Evolutionary conservation across 2,797 vertebrate genomes (phyloP), one percentile per base, ranked within the genome.

Genomic region (Sebastes oblongus): DNA sequence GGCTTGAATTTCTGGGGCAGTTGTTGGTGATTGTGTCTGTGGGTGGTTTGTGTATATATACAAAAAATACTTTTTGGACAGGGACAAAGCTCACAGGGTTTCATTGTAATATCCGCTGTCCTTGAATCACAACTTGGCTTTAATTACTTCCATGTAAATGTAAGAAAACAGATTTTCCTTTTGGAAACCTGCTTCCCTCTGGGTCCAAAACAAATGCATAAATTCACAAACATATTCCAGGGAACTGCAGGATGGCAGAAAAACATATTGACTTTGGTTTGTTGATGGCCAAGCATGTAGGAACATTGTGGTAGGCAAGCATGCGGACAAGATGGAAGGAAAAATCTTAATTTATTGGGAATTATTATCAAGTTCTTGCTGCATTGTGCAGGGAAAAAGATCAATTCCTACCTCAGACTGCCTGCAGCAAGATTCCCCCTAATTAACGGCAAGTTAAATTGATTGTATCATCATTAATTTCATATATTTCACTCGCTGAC

Each of bases 1-100:
- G n/a, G 12, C 78, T 75, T 72, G 42, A 52, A 78, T 87, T 91
- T 91, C 75, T 86, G 81, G 30, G 81, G 86, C 77, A 82, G 64
- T 84, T 86, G 72, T 90, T 81, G 54, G 67, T 84, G 83, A 88
- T 85, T 91, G 87, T 77, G 83, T 89, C 78, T 83, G 89, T 89
- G 78, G 88, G 86, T 88, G 86, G 77, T 72, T 50, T 83, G 72
- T 88, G 82, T 86, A 25, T 75, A 70, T 69, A 75, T 32, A 58
- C 25, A 56, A 16, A 42, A 82, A 75, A 65, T 54, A 73, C 10
- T 80, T 75, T 88, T 67, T 82, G 81, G 78, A 88, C 72, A 67
- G 78, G 62, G 85, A 82, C 83, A 78, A 54, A 76, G 78, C 78
- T 87, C 60, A 68, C 60, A 78, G 66, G 60, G 77, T 76, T 88